Base-by-base conservation (phyloP, 2,888 invertebrate species). In the Drosophila differens region DNA sequence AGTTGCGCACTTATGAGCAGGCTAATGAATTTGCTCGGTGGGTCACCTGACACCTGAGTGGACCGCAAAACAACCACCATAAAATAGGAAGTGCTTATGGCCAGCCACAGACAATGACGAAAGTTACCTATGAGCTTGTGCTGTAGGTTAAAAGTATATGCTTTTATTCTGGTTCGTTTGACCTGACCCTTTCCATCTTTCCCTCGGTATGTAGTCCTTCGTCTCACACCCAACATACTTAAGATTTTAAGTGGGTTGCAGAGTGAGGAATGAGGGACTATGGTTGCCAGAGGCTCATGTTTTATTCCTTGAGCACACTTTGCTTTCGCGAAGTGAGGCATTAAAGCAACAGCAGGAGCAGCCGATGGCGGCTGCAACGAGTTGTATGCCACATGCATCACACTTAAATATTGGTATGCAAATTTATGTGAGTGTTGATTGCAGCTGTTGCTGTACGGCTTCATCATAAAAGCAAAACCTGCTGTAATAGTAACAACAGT, bases 361-460 rank as follows among this genome's bases (percentile, higher is more conserved):
- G 41, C n/a, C 9, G 37, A 28, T 28, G 41, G 32, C n/a, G 28
- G 16, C 60, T 52, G 58, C 47, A 59, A 67, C 44, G 12, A 65
- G 70, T 60, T 69, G 51, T 54, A 30, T 55, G 76, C 63, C 69
- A 14, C 79, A 64, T 79, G 79, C 79, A 76, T 72, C 64, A 70
- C 55, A 30, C 79, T 59, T 76, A 61, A 70, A 60, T 85, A 87
- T 85, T 70, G 80, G 59, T 81, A 86, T 86, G 85, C 88, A 86
- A 86, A 86, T 86, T 86, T 86, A 86, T 88, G 82, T 72, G 80
- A 88, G 88, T 88, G 88, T 79, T 88, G 85, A 88, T 88, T 86
- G 85, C 85, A 86, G 74, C 80, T 76, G 77, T 72, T 79, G 68
- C 41, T 41, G 61, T 22, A 39, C 5, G 14, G 41, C 12, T 28